Percentiles rank a stretch among this genome's conserved stretches.
These are phyloP conservation scores for Parapristionchus giblindavisi DNA, from an alignment of 2,888 invertebrate species.

Conservation along the genomic window DNA sequence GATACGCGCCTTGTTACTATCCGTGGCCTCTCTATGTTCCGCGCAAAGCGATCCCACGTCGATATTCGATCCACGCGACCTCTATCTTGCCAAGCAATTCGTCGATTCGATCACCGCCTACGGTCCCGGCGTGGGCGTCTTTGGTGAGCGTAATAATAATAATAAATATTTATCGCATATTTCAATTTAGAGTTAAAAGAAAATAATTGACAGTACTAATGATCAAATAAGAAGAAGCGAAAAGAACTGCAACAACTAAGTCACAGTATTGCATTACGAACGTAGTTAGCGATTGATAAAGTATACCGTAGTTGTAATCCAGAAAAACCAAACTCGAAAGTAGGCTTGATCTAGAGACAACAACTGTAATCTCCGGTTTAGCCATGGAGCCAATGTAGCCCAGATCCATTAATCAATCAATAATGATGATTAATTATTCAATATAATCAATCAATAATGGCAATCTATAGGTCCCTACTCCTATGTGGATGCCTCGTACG, in stretches of 20 bases:
- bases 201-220: too few species aligned
- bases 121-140: slow-evolving; percentile 64
- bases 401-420: too few species aligned
- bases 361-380: too few species aligned
- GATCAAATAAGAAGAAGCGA: too few species aligned
- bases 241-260: neutral
- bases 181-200: slow-evolving; percentile 1
- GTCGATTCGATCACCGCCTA: slow-evolving; percentile 61
- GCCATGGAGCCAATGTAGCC: too few species aligned
- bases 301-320: too few species aligned
- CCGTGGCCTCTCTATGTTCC: slow-evolving; percentile 11
- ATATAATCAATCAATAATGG: too few species aligned
- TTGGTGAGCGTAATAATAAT: slow-evolving; percentile 51
- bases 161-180: too few species aligned
- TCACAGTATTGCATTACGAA: neutral
- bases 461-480: slow-evolving; percentile 54
- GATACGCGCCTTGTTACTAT: neutral
- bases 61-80: slow-evolving; percentile 45
- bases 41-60: slow-evolving; percentile 36
- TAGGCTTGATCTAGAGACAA: too few species aligned
- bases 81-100: slow-evolving; percentile 51
- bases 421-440: too few species aligned
- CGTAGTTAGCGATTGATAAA: too few species aligned
- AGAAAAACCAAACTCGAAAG: too few species aligned
- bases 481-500: slow-evolving; percentile 63